Base-by-base conservation (phyloP, 1,140 invertebrate genomes). In the Battus philenor region DNA sequence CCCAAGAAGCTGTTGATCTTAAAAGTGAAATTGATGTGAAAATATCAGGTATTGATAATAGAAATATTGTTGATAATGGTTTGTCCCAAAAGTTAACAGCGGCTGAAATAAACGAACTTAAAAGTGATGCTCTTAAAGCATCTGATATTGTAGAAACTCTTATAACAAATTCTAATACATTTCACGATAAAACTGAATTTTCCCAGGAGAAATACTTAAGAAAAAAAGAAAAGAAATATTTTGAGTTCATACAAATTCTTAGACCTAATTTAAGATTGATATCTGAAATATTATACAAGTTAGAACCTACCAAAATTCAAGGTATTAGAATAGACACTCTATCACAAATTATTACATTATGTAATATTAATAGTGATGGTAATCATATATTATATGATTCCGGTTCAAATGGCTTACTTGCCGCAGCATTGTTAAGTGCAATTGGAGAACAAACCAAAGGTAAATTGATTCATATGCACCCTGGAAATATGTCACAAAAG, bases 151-250 rank as follows among this genome's bases (percentile, higher is more conserved):
- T 98, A 18, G 93, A 91, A 45, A 92, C 92, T 30, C 86, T 99
- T 2, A 93, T 98, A 26, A 93, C 93, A 50, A 97, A 97, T 72
- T 98, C 96, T 27, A 92, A 91, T 48, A 96, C 95, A 5, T 96
- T 95, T 79, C 88, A 89, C 15, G 87, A 89, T 17, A 98, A 97
- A 88, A 98, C 96, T 0, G 94, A 94, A 64, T 98, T 93, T 76
- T 94, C 96, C 0, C 95, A 98, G 79, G 93, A 96, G 59, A 98
- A 98, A 75, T 98, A 98, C 76, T 89, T 98, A 4, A 93, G 92
- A 33, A 98, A 98, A 72, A 98, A 98, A 77, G 93, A 95, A 59
- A 93, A 93, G 53, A 97, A 97, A 73, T 97, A 97, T 78, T 93
- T 90, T 70, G 92, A 94, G 59, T 93, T 90, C 65, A 79, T 96